These are phyloP conservation scores for Columba janthina DNA, from an alignment of 2,113 vertebrate species.

Conservation along the genomic window DNA sequence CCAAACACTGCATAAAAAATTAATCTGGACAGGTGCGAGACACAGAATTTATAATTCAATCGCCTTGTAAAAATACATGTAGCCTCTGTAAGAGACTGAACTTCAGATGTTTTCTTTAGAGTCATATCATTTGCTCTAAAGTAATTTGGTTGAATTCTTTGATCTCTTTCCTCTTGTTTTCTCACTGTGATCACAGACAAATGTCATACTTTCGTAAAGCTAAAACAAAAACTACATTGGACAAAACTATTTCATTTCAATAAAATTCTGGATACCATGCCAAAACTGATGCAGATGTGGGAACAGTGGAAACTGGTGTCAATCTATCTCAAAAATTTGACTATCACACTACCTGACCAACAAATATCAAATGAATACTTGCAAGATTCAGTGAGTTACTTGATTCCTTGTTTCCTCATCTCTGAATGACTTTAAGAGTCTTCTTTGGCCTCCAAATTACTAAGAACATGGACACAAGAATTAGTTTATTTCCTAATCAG, in stretches of 20 bases:
- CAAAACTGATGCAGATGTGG: neutral
- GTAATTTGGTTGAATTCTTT: neutral
- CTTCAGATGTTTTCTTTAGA: neutral
- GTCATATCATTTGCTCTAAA: neutral
- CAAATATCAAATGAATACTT: neutral
- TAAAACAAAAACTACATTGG: neutral
- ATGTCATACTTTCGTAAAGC: neutral
- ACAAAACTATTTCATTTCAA: neutral
- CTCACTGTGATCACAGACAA: neutral
- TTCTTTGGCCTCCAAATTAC: neutral
- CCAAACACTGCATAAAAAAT: neutral
- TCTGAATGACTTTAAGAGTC: neutral
- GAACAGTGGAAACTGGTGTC: neutral
- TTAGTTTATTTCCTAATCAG: neutral
- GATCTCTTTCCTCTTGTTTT: neutral
- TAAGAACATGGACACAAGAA: neutral
- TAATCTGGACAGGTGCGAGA: neutral
- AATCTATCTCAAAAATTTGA: neutral
- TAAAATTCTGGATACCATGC: neutral
- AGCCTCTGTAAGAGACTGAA: neutral
- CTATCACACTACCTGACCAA: neutral
- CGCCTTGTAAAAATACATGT: neutral
- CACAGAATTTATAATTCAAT: neutral
- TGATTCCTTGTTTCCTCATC: neutral
- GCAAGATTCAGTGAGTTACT: conserved; percentile 14